Evolutionary conservation across 2,113 vertebrate species (phyloP).

Genomic region (Rhizomys pruinosus): DNA sequence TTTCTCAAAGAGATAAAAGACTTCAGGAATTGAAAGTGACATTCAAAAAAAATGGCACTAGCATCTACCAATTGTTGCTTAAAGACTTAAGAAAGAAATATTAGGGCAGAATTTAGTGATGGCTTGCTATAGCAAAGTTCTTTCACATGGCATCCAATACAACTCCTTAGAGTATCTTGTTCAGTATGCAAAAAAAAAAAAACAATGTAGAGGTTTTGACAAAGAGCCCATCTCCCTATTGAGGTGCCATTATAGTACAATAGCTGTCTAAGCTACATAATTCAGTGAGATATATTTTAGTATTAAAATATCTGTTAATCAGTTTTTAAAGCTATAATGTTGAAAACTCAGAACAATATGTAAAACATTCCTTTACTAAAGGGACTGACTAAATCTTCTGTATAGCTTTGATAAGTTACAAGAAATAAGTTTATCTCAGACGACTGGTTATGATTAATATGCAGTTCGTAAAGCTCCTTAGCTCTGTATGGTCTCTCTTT

Average conservation of each 20-base stretch:
- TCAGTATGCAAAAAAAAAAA: slow-evolving; percentile 83
- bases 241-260: slow-evolving; percentile 75
- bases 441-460: slow-evolving; percentile 84
- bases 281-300: slow-evolving; percentile 79
- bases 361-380: slow-evolving; percentile 84
- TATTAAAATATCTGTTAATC: slow-evolving; percentile 83
- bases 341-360: slow-evolving; percentile 82
- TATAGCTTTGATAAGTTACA: slow-evolving; percentile 86
- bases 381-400: slow-evolving; percentile 84
- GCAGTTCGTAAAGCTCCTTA: slow-evolving; percentile 86
- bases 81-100: slow-evolving; percentile 70
- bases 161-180: slow-evolving; percentile 65
- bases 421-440: slow-evolving; percentile 86
- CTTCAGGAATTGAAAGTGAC: slow-evolving; percentile 63
- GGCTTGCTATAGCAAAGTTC: slow-evolving; percentile 71
- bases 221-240: slow-evolving; percentile 71
- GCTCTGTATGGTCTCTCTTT: slow-evolving; percentile 78
- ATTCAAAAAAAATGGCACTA: slow-evolving; percentile 68
- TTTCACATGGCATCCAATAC: slow-evolving; percentile 64
- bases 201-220: slow-evolving; percentile 74
- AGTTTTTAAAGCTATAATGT: slow-evolving; percentile 79
- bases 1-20: slow-evolving; percentile 67
- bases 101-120: slow-evolving; percentile 72
- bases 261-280: slow-evolving; percentile 78
- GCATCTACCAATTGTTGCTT: slow-evolving; percentile 70